These are phyloP conservation scores for Bacillus rossius DNA, from an alignment of 1,140 invertebrate genomes.

Conservation along the genomic window DNA sequence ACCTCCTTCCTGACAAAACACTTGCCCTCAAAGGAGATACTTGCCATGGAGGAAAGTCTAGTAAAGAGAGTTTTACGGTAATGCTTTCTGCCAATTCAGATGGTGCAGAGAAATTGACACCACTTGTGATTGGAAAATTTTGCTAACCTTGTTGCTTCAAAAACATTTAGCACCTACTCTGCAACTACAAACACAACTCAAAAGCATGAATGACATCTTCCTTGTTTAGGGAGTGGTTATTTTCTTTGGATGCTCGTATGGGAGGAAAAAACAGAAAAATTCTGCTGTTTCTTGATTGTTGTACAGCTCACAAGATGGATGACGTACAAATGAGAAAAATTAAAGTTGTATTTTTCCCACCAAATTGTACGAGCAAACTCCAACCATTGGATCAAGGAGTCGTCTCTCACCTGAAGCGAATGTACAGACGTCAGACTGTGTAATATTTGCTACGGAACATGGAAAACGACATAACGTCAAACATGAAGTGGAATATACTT, in stretches of 20 bases:
- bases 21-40: conserved; percentile 21
- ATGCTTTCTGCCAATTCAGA: conserved; percentile 28
- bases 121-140: conserved; percentile 31
- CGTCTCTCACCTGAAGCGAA: conserved; percentile 15
- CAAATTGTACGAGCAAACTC: conserved; percentile 33
- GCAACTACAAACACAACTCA: conserved; percentile 13
- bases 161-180: not conserved
- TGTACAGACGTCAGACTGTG: no score
- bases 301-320: conserved; percentile 22
- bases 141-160: conserved; percentile 27
- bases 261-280: conserved; percentile 23
- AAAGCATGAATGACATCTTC: conserved; percentile 33
- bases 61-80: conserved; percentile 30
- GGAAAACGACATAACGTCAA: conserved; percentile 25
- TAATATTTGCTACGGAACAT: not conserved
- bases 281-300: conserved; percentile 31
- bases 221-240: conserved; percentile 10
- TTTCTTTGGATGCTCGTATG: not conserved
- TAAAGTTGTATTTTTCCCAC: conserved; percentile 30
- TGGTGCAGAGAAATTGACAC: conserved; percentile 30
- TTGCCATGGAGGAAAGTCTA: conserved; percentile 19
- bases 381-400: conserved; percentile 38
- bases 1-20: conserved; percentile 26
- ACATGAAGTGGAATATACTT: conserved; percentile 16
- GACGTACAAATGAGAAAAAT: conserved; percentile 20